phyloP scores from a whole-genome alignment of 1,140 invertebrate species.

The Drosophila nigrodunni region DNA sequence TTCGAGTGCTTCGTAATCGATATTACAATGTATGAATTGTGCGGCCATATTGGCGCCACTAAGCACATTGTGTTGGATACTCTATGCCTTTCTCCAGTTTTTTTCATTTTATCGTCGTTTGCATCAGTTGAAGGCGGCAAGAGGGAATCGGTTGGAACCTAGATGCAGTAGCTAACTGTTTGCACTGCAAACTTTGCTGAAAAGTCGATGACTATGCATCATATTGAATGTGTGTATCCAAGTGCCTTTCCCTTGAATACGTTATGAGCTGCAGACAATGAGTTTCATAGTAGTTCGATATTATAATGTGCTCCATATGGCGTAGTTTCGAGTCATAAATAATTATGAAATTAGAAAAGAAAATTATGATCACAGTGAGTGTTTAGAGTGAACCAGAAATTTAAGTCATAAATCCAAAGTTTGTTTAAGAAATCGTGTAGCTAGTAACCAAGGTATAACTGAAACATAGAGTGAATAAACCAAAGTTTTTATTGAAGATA shows the following conservation, averaged over 20 bases:
- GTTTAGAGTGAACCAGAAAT: background rate
- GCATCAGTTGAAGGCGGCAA: conserved; percentile 40
- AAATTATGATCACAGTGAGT: background rate
- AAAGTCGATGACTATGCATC: conserved; percentile 43
- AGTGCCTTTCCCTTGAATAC: conserved; percentile 33
- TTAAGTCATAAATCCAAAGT: background rate
- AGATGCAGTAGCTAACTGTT: conserved; percentile 25
- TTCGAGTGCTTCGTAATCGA: conserved; percentile 77
- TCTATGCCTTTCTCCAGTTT: conserved; percentile 28
- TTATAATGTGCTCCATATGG: background rate
- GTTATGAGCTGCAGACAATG: conserved; percentile 49
- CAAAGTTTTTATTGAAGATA: no score
- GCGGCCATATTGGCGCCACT: conserved; percentile 53
- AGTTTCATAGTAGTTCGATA: conserved; percentile 33
- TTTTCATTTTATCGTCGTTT: conserved; percentile 58
- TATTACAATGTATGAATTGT: conserved; percentile 75
- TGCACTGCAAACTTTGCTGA: conserved; percentile 49
- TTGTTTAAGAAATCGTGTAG: no score
- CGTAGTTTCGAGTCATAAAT: background rate
- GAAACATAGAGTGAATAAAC: no score
- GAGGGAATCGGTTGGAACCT: background rate
- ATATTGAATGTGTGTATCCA: conserved; percentile 14
- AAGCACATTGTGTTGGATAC: conserved; percentile 63
- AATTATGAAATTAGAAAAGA: conserved; percentile 1
- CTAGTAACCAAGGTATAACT: no score